A percentile compares a stretch with the other conserved stretches of the same genome.
These are phyloP conservation scores for Philotrypesis tridentata DNA, from an alignment of 1,140 invertebrate genomes.

Conservation along the genomic window DNA sequence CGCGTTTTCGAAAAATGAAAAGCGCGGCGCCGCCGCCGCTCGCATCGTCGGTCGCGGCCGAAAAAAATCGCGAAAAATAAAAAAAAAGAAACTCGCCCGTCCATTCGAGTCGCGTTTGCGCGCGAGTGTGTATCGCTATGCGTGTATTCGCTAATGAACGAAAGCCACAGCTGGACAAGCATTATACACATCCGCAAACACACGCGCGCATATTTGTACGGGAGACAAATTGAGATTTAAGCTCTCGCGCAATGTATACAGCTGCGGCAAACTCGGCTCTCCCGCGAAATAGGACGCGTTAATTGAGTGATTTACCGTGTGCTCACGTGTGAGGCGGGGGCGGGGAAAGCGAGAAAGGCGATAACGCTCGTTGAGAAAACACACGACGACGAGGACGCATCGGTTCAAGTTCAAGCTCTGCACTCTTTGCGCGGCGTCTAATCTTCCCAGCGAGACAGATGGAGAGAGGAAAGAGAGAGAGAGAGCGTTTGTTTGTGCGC, in stretches of 20 bases:
- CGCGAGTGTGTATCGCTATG: background rate
- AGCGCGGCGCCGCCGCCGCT: too few relatives aligned
- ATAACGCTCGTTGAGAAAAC: background rate
- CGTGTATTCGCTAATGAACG: background rate
- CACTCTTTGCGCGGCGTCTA: background rate
- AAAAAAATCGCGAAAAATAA: too few relatives aligned
- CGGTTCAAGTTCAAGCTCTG: background rate
- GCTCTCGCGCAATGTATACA: background rate
- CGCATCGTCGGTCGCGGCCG: too few relatives aligned
- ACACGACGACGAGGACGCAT: background rate
- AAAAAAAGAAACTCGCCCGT: background rate
- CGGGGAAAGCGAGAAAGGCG: background rate
- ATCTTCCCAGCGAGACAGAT: background rate
- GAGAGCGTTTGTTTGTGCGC: too few relatives aligned
- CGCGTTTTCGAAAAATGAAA: background rate
- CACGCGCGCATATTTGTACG: background rate
- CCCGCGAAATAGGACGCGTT: background rate
- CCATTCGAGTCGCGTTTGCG: background rate
- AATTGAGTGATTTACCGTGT: constrained; percentile 22
- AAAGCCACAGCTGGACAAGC: background rate
- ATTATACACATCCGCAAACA: background rate
- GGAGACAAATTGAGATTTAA: constrained; percentile 38
- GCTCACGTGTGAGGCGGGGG: background rate
- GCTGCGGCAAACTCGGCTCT: background rate
- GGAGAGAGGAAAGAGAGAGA: too few relatives aligned